Evolutionary conservation across 2,113 vertebrate species (phyloP), one percentile per base, ranked within the genome.

Genomic region (Onychorhynchus coronatus): DNA sequence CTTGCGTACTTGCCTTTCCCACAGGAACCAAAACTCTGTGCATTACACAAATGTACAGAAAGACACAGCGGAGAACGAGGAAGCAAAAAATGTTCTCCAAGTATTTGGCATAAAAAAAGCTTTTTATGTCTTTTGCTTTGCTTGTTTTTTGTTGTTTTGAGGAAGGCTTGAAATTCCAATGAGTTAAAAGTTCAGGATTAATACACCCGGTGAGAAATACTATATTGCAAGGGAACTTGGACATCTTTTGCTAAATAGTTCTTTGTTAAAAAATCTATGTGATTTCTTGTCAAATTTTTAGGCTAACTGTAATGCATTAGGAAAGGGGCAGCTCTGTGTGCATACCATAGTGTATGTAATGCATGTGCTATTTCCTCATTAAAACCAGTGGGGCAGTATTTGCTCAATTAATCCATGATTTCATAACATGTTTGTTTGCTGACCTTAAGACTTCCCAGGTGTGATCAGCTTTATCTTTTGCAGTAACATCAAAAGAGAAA

Each of bases 401-500:
- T 89, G 28, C 11, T 78, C 10, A 6, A 25, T 47, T 31, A 77
- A 2, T 67, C 28, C 21, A 12, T 23, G 18, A 17, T 61, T 84
- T 91, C 37, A 25, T 18, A 16, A 33, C 2, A 5, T 31, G 31
- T 42, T 73, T 87, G 17, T 68, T 53, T 83, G 46, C 39, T 83
- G 19, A 31, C 18, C 30, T 14, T 58, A 21, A 91, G 21, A 28
- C 33, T 72, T 28, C 13, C n/a, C 74, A 84, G 21, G 28, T 27
- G 10, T 18, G 46, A 65, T 93, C n/a, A 97, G 67, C 92, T 88
- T 61, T 33, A 97, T 59, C 92, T 89, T 61, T 33, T 46, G 39
- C 25, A 59, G 92, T 92, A 30, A 93, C 70, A 42, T 83, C 89
- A 33, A 96, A 46, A 97, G 86, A 15, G 79, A 97, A 53, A 97